Conservation (phyloP, 2,113 vertebrate genomes). For the Eublepharis macularius region DNA sequence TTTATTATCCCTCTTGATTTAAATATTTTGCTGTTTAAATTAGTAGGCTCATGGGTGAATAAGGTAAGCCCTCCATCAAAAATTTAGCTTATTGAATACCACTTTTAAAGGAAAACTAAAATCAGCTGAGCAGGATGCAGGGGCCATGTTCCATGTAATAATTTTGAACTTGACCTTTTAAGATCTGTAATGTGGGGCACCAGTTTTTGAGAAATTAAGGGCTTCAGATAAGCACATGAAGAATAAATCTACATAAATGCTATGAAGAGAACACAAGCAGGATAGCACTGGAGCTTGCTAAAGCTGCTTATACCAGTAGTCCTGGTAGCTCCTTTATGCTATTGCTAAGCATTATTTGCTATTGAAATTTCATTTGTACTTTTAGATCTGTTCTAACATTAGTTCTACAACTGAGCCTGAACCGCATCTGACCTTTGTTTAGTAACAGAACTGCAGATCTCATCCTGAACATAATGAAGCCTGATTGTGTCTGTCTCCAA, state of each 20-base stretch:
- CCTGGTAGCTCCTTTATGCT: neutral
- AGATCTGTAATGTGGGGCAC: neutral
- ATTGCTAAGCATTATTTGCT: neutral
- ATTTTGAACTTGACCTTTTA: slow-evolving; percentile 15
- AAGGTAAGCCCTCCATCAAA: neutral
- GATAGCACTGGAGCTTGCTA: neutral
- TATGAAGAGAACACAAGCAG: neutral
- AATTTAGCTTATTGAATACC: neutral
- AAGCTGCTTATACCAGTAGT: slow-evolving; percentile 11
- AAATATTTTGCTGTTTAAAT: neutral
- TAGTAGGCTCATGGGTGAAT: neutral
- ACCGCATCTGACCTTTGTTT: neutral
- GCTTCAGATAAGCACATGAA: slow-evolving; percentile 4
- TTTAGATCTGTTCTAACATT: neutral
- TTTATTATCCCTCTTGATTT: neutral
- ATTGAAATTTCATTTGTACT: neutral
- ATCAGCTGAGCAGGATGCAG: neutral
- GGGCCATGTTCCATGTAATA: neutral
- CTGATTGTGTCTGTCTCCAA: neutral
- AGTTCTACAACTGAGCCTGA: neutral
- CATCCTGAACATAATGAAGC: neutral
- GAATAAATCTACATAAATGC: slow-evolving; percentile 8
- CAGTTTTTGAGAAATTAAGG: neutral
- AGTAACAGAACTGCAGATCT: neutral
- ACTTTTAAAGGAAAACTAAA: neutral